phyloP scores from a whole-genome alignment of 2,888 invertebrate species.

The Atherix ibis region DNA sequence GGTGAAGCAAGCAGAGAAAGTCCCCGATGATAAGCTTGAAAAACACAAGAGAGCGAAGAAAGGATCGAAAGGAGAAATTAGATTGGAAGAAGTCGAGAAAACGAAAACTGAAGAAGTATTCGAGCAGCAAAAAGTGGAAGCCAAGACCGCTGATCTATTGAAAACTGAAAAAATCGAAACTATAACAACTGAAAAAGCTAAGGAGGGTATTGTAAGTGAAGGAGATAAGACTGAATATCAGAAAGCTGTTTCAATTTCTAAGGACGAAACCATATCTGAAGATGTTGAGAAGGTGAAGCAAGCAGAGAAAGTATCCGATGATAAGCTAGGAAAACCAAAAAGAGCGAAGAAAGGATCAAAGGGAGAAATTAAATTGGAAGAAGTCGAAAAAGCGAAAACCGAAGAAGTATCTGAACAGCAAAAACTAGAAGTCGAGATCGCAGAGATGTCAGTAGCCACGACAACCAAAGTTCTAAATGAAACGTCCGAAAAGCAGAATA shows the following conservation, averaged over 20 bases:
- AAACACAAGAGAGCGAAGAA: too few species aligned
- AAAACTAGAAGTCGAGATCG: slow-evolving; percentile 4
- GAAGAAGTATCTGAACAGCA: slow-evolving; percentile 4
- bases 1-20: slow-evolving; percentile 7
- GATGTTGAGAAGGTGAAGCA: background rate
- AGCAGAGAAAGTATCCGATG: slow-evolving; percentile 8
- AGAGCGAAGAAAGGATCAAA: slow-evolving; percentile 8
- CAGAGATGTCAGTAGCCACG: background rate
- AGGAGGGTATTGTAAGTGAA: slow-evolving; percentile 5
- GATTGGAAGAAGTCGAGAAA: too few species aligned
- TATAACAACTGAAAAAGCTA: slow-evolving; percentile 5
- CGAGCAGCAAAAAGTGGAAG: too few species aligned
- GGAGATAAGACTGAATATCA: slow-evolving; percentile 4
- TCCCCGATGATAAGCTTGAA: too few species aligned
- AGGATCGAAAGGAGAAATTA: too few species aligned
- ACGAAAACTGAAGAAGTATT: too few species aligned
- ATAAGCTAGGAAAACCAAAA: slow-evolving; percentile 11
- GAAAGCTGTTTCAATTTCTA: slow-evolving; percentile 3
- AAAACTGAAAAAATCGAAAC: too few species aligned
- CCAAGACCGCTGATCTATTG: too few species aligned
- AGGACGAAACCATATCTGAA: background rate
- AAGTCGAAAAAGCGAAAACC: slow-evolving; percentile 2
- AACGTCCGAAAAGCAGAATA: slow-evolving; percentile 1
- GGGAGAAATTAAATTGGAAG: too few species aligned
- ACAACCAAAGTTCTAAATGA: slow-evolving; percentile 1